phyloP scores from a whole-genome alignment of 2,797 vertebrate species.

The Esox lucius region DNA sequence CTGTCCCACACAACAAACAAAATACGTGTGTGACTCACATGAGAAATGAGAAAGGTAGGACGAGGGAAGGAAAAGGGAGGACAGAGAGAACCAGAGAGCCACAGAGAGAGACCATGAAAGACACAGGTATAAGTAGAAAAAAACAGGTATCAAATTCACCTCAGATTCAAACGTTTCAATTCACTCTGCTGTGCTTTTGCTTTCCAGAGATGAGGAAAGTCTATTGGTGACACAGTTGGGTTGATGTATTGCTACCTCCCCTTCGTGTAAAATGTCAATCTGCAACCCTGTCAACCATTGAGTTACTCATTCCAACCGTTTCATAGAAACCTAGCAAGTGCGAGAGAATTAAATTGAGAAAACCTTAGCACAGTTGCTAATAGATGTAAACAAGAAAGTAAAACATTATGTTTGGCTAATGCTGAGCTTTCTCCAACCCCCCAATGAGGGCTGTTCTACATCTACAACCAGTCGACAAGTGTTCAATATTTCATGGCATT shows the following conservation, averaged over 20 bases:
- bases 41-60: background rate
- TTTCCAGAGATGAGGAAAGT: too few relatives aligned
- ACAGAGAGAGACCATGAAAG: background rate
- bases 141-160: background rate
- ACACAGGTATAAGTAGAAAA: background rate
- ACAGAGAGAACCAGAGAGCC: background rate
- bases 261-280: too few relatives aligned
- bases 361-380: background rate
- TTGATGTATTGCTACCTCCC: too few relatives aligned
- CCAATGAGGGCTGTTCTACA: conserved; percentile 30
- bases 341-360: background rate
- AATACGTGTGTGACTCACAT: background rate
- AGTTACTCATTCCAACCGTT: too few relatives aligned
- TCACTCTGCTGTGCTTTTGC: too few relatives aligned
- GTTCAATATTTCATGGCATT: conserved; percentile 69
- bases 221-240: too few relatives aligned
- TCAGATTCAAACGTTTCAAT: too few relatives aligned
- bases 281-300: too few relatives aligned
- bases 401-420: background rate
- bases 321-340: background rate
- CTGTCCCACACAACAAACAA: background rate
- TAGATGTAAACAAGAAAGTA: too few relatives aligned
- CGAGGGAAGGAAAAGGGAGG: background rate
- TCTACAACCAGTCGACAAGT: conserved; percentile 55
- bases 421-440: conserved; percentile 38